Conservation (phyloP, 2,888 invertebrate species). For the Apotomis capreana region DNA sequence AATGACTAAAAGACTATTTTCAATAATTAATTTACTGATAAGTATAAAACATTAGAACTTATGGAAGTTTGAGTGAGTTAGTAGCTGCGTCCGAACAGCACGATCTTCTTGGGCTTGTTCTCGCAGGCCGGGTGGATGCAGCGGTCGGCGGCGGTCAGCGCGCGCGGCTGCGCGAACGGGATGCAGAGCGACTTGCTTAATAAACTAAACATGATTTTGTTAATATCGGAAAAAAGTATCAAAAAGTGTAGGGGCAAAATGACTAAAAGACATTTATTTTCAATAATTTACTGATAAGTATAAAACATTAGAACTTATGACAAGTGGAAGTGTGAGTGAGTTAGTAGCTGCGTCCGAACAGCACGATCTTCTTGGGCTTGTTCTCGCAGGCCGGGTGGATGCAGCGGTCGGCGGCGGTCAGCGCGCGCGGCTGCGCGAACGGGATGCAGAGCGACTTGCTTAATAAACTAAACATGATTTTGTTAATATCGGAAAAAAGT, state of each 20-base stretch:
- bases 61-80: slow-evolving; percentile 45
- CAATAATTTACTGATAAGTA: slow-evolving; percentile 50
- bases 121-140: slow-evolving; percentile 95
- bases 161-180: slow-evolving; percentile 93
- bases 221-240: no score
- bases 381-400: slow-evolving; percentile 93
- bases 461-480: no score
- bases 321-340: not conserved
- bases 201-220: no score
- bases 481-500: no score
- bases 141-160: slow-evolving; percentile 84
- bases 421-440: slow-evolving; percentile 90
- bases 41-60: slow-evolving; percentile 40
- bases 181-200: slow-evolving; percentile 94
- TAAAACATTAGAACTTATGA: slow-evolving; percentile 30
- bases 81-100: slow-evolving; percentile 98
- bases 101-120: slow-evolving; percentile 91
- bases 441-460: slow-evolving; percentile 97
- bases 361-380: slow-evolving; percentile 91
- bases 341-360: slow-evolving; percentile 97
- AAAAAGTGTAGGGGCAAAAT: no score
- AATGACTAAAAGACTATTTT: slow-evolving; percentile 8
- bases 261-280: slow-evolving; percentile 12
- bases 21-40: slow-evolving; percentile 50
- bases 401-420: slow-evolving; percentile 87